A percentile compares a stretch with the other conserved stretches of the same genome.
Evolutionary conservation across 2,888 invertebrate genomes (phyloP).

Genomic region (Portevinia maculata): DNA sequence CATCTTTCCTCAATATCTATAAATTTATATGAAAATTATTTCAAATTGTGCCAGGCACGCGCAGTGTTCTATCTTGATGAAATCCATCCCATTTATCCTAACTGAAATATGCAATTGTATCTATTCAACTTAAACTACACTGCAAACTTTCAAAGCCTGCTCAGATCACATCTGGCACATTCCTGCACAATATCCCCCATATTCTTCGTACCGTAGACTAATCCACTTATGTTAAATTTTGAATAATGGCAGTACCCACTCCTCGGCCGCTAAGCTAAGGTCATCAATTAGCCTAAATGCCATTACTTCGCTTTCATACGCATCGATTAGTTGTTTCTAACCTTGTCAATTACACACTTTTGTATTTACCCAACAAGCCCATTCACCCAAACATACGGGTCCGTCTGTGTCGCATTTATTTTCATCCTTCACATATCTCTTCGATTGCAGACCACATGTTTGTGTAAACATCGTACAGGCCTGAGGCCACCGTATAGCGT

Average conservation of each 20-base stretch:
- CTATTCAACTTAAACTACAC: not conserved
- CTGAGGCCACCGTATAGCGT: not conserved
- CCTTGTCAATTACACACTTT: not conserved
- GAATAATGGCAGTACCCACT: not conserved
- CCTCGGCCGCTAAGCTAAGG: not conserved
- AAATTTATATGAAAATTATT: too few species aligned
- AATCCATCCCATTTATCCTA: too few species aligned
- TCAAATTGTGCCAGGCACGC: too few species aligned
- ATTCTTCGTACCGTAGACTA: too few species aligned
- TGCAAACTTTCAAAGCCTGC: not conserved
- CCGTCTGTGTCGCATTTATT: not conserved
- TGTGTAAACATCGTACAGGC: not conserved
- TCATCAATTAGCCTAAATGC: not conserved
- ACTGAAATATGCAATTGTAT: too few species aligned
- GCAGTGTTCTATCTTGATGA: too few species aligned
- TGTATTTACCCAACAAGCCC: not conserved
- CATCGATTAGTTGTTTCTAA: not conserved
- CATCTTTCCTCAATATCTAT: too few species aligned
- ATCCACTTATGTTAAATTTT: not conserved
- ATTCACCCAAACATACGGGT: not conserved
- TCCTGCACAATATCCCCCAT: not conserved
- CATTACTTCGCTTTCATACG: not conserved
- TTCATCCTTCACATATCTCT: not conserved
- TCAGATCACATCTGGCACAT: not conserved
- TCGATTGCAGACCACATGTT: not conserved